Conservation (phyloP, 2,888 invertebrate genomes). For the Barypeithes pellucidus region DNA sequence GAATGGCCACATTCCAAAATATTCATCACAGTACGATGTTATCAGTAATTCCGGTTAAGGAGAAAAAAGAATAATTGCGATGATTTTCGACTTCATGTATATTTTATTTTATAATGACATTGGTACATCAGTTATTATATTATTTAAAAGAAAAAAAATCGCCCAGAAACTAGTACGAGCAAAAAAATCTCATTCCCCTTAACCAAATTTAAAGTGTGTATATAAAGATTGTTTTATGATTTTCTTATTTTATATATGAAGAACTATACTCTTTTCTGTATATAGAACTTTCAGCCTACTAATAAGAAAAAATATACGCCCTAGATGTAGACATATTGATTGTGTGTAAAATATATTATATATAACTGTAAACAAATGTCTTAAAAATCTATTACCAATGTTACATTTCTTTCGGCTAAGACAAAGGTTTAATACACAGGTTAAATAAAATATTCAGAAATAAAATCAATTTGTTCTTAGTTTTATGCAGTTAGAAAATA, state of each 20-base stretch:
- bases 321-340: slow-evolving; percentile 31
- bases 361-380: slow-evolving; percentile 15
- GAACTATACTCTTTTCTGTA: slow-evolving; percentile 33
- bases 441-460: too few relatives aligned
- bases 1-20: too few relatives aligned
- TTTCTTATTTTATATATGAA: slow-evolving; percentile 21
- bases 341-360: slow-evolving; percentile 26
- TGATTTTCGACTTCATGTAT: too few relatives aligned
- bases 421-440: not conserved
- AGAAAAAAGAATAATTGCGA: too few relatives aligned
- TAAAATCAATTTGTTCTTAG: too few relatives aligned
- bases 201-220: slow-evolving; percentile 28
- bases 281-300: slow-evolving; percentile 33
- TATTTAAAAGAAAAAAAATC: too few relatives aligned
- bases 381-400: not conserved
- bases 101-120: too few relatives aligned
- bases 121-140: too few relatives aligned
- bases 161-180: too few relatives aligned
- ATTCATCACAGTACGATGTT: too few relatives aligned
- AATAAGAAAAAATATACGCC: slow-evolving; percentile 27
- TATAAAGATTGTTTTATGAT: slow-evolving; percentile 1
- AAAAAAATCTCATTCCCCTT: not conserved
- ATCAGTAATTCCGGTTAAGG: too few relatives aligned
- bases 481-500: too few relatives aligned
- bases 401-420: not conserved